Evolutionary conservation across 1,140 invertebrate species (phyloP), one percentile per base, ranked within the genome.

Genomic region (Drosophila fuyamai): DNA sequence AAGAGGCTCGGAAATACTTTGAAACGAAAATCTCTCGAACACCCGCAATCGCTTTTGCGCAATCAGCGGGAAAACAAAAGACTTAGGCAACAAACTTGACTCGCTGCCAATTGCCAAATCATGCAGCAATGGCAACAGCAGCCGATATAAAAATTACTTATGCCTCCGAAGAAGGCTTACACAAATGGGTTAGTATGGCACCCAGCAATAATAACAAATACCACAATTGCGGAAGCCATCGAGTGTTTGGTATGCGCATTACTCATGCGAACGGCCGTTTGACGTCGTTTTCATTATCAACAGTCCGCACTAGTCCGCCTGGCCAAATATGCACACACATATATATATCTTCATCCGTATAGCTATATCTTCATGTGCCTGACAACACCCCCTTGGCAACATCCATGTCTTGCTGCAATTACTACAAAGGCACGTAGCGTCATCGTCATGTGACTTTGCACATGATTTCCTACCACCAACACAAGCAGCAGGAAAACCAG

Each of bases 391-490:
- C 5, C 62, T 62, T 44, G 74, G 77, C 29, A 32, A 32, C 63
- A 76, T 70, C 79, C 74, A 81, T 81, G 79, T 62, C 61, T 79
- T 77, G 79, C 72, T 79, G 83, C 84, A 88, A 89, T 88, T 88
- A 89, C 83, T 71, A 67, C 51, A 35, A 61, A 74, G 59, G 79
- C 83, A 89, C 82, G 82, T 88, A 82, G 76, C 76, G 62, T 65
- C 78, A 68, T 55, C 83, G 83, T 76, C 83, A 89, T 89, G 74
- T 89, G 83, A 88, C 83, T 88, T 89, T 83, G 83, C 79, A 80
- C 84, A 89, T 88, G 83, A 88, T 88, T 88, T 88, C 83, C 83
- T 86, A 86, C 79, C 83, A 88, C 79, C 71, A 88, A 77, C 76
- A 88, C 83, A 10, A 32, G 27, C 41, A 54, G 29, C 43, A 36